These are phyloP conservation scores for Nasonovia ribisnigri DNA, from an alignment of 2,888 invertebrate species.

Conservation along the genomic window DNA sequence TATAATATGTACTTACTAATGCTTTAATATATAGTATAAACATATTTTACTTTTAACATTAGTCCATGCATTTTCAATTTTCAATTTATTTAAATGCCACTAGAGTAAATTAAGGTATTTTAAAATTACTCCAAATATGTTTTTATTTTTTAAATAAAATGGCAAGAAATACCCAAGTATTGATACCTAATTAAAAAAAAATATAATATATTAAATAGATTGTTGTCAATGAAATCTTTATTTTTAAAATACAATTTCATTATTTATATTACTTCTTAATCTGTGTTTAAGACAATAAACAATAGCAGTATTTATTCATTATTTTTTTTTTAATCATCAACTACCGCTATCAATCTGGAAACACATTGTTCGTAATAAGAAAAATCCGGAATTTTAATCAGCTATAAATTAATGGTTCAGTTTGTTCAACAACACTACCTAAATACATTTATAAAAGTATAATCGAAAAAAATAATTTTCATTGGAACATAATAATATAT, in stretches of 20 bases:
- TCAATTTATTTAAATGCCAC: background rate
- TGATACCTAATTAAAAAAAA: too few species aligned
- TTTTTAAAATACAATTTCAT: too few species aligned
- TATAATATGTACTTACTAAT: background rate
- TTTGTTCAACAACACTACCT: background rate
- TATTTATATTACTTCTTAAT: too few species aligned
- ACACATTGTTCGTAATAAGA: background rate
- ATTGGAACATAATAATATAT: background rate
- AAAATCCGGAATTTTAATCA: background rate
- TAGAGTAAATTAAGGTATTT: background rate
- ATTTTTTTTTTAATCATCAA: too few species aligned
- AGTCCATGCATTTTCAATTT: background rate
- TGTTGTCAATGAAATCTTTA: too few species aligned
- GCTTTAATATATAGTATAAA: too few species aligned
- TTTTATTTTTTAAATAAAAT: too few species aligned
- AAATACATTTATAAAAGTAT: background rate
- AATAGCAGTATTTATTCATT: too few species aligned
- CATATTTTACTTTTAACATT: background rate
- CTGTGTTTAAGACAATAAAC: too few species aligned
- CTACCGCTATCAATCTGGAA: background rate
- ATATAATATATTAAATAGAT: too few species aligned
- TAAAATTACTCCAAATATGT: too few species aligned
- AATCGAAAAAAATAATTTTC: background rate
- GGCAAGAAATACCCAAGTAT: too few species aligned
- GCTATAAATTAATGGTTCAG: background rate